Evolutionary conservation across 2,888 invertebrate species (phyloP), one percentile per base, ranked within the genome.

Genomic region (Sclerodermus sp.): DNA sequence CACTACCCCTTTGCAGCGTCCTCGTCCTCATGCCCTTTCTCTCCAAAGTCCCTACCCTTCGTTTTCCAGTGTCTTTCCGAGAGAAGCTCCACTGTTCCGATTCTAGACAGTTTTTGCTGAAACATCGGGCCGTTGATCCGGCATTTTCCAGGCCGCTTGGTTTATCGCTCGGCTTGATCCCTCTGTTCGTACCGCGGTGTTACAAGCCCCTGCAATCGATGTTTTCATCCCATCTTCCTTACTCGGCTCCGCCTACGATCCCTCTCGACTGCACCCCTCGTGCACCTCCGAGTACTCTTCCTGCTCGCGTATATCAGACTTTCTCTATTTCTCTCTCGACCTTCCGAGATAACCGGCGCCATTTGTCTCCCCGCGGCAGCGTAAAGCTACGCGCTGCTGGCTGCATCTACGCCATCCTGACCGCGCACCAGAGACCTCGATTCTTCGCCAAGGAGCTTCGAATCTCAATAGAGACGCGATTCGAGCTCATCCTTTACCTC

Each of bases 131-230:
- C 66, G 63, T 69, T 74, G 74, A 74, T 74, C 74, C 71, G 60
- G 68, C 65, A 74, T 74, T 74, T 74, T 74, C 74, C 74, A 69
- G 72, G 67, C 72, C 67, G 73, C 73, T 73, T 73, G 71, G 61
- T 73, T 74, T 72, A 72, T 73, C 70, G 65, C 63, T 67, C 60
- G 63, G 64, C 66, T 60, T 69, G 66, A 70, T 69, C 71, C 68
- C 65, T 61, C 63, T 62, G 72, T 73, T 73, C 72, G 66, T 73
- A 67, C 72, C 70, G 65, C 68, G 64, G 66, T 72, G 67, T 70
- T 72, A 73, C 73, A 73, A 72, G 67, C 68, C 64, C 65, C 66
- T 64, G 70, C 70, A 70, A 73, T 72, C 70, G 71, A 68, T 73
- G 71, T 70, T 73, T 64, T 68, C 68, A 62, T 68, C 65, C 63